Conservation (phyloP, 2,113 vertebrate genomes). For the Rhinoderma darwinii region DNA sequence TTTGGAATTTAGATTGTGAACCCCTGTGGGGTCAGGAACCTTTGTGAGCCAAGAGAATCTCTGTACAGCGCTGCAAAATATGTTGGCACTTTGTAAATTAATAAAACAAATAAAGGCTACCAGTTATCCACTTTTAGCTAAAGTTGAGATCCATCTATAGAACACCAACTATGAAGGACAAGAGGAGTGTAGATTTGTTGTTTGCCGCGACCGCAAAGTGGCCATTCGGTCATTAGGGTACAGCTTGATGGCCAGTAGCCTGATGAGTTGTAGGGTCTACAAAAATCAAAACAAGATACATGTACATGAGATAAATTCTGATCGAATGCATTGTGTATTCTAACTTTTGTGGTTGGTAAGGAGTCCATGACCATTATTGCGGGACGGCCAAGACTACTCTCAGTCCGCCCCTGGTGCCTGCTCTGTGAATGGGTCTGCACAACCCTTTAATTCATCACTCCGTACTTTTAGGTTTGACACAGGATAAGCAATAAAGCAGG, state of each 20-base stretch:
- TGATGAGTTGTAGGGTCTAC: no score
- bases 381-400: not conserved
- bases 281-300: no score
- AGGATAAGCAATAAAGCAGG: not conserved
- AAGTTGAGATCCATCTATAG: no score
- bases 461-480: not conserved
- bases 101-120: not conserved
- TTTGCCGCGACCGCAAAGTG: no score
- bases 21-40: no score
- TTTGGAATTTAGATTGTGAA: no score
- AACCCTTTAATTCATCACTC: not conserved
- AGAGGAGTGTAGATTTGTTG: no score
- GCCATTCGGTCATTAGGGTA: no score
- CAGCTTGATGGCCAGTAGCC: no score
- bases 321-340: not conserved
- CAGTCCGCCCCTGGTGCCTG: not conserved
- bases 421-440: not conserved
- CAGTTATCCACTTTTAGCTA: not conserved
- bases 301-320: not conserved
- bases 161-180: not conserved
- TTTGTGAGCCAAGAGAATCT: no score
- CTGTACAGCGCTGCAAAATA: no score
- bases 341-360: not conserved
- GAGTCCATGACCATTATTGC: not conserved
- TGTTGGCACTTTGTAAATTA: no score